These are phyloP conservation scores for Anthopleura xanthogrammica DNA, from an alignment of 92 coral and sea anemone genomes.

Conservation along the genomic window DNA sequence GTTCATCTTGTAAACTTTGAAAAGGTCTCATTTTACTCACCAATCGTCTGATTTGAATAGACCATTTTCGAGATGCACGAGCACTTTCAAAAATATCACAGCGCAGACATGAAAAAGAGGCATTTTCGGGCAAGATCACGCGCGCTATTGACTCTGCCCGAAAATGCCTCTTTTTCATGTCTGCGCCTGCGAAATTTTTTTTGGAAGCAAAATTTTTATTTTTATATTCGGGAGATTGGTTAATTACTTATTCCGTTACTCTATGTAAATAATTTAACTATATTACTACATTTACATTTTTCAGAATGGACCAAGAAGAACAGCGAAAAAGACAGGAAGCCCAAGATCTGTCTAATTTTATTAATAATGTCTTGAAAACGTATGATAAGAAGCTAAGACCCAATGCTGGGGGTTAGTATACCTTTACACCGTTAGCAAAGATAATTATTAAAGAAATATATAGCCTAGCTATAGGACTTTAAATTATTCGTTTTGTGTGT, in stretches of 20 bases:
- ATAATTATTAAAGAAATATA: background rate
- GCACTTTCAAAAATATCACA: too few species aligned
- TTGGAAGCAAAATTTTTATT: background rate
- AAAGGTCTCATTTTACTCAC: too few species aligned
- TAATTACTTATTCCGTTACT: too few species aligned
- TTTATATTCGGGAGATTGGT: too few species aligned
- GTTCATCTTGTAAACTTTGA: too few species aligned
- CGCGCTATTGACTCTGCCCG: too few species aligned
- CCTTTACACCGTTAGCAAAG: background rate
- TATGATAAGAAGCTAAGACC: constrained; percentile 83
- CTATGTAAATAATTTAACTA: too few species aligned
- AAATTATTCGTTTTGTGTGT: background rate
- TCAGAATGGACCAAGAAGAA: constrained; percentile 2
- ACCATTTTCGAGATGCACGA: too few species aligned
- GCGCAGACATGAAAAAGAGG: too few species aligned
- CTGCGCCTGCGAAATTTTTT: background rate
- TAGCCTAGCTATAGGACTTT: background rate
- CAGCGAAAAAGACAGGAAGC: constrained; percentile 62
- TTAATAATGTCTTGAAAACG: constrained; percentile 61
- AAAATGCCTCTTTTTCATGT: too few species aligned
- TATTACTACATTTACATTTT: background rate
- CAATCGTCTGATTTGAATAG: too few species aligned
- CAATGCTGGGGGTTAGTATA: constrained; percentile 62
- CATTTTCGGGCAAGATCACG: too few species aligned
- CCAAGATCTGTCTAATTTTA: constrained; percentile 48